Base-by-base conservation (phyloP, 2,888 invertebrate species). In the Myopa testacea region DNA sequence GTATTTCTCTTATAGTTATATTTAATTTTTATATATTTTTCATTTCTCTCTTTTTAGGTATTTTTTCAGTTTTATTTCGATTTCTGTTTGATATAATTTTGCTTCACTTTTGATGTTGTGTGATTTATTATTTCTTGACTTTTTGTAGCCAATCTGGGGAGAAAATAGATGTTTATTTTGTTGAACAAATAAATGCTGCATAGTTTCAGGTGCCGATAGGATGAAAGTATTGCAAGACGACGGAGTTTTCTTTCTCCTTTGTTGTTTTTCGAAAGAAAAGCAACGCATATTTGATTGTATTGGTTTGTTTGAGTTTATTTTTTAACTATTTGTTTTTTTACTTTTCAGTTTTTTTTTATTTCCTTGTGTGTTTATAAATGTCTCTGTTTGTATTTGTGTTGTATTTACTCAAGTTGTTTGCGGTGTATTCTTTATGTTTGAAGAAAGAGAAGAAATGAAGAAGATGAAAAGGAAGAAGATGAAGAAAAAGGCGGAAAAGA, bases 201-300 rank as follows among this genome's bases (percentile, higher is more conserved):
- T 73, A 77, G 74, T 76, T 79, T 71, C 34, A 77, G 78, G 70
- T 68, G 67, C 40, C 71, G 16, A 65, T 58, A 65, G 60, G 60
- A 55, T 52, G 50, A 38, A 34, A 19, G 63, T 45, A 8, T 45
- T 45, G 10, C 1, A 45, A 45, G 45, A 45, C 45, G 45, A 45
- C 45, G 45, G 45, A 45, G 10, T 45, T 45, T 45, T 1, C 6
- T 45, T 37, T 52, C 58, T 7, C 58, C 7, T 19, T 19, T 55
- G 34, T 58, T 16, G n/a, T 4, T 71, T 37, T 71, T 38, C 38
- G n/a, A 34, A 55, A 45, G 45, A 8, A 26, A 45, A 14, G 12
- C n/a, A 37, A 26, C 58, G 16, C 19, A n/a, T 60, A 10, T 40
- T 16, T 60, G n/a, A 58, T 14, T 38, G 19, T 65, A n/a, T 63